phyloP scores from a whole-genome alignment of 2,888 invertebrate species.

The Acrocyrtus sp. region DNA sequence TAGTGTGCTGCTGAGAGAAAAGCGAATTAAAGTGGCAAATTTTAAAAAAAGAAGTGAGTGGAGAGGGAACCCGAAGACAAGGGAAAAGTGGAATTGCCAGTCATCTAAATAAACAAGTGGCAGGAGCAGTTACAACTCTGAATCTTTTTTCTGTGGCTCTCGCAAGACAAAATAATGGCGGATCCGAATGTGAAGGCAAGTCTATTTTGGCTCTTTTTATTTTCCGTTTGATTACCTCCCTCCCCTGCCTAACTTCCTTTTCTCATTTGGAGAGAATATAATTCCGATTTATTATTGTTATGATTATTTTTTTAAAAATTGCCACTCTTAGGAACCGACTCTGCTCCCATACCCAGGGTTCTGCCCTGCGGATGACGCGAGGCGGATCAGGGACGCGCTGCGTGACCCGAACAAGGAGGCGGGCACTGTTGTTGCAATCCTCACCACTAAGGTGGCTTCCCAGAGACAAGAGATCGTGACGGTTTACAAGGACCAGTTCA shows the following conservation, averaged over 20 bases:
- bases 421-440: slow-evolving; percentile 64
- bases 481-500: slow-evolving; percentile 50
- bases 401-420: slow-evolving; percentile 65
- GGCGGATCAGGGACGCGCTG: slow-evolving; percentile 27
- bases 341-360: slow-evolving; percentile 31
- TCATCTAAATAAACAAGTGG: too few relatives aligned
- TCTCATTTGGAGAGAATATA: slow-evolving; percentile 1
- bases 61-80: too few relatives aligned
- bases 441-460: slow-evolving; percentile 66
- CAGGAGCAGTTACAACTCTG: too few relatives aligned
- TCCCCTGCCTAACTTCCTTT: too few relatives aligned
- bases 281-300: not conserved
- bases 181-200: slow-evolving; percentile 43
- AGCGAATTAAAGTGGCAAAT: too few relatives aligned
- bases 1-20: too few relatives aligned
- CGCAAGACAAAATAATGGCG: slow-evolving; percentile 9
- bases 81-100: not conserved
- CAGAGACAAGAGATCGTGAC: slow-evolving; percentile 64
- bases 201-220: not conserved
- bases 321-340: slow-evolving; percentile 32
- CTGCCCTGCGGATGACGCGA: slow-evolving; percentile 37
- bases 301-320: not conserved
- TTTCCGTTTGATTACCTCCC: not conserved
- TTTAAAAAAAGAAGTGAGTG: too few relatives aligned
- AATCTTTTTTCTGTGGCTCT: not conserved